Conservation (phyloP, 1,140 invertebrate species). For the Antheraea mylitta region DNA sequence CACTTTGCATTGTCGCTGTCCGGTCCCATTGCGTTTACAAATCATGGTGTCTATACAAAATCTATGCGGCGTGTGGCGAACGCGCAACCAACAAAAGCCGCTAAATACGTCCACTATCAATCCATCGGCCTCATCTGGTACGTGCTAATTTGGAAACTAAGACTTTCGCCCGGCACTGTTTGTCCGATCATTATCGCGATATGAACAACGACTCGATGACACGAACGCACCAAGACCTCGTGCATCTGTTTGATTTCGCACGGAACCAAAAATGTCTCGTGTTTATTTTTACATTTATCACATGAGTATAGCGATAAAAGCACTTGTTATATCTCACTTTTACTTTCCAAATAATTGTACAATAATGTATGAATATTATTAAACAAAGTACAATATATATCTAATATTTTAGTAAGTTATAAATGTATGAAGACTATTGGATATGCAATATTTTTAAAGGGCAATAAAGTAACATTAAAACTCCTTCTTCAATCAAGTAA, state of each 20-base stretch:
- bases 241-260: neutral
- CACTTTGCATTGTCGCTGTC: no score
- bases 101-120: constrained; percentile 3
- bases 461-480: no score
- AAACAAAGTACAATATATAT: neutral
- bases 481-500: no score
- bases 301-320: neutral
- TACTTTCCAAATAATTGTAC: neutral
- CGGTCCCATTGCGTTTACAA: neutral
- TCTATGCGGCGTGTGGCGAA: neutral
- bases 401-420: neutral
- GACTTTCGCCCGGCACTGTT: constrained; percentile 1
- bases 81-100: neutral
- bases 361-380: neutral
- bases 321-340: neutral
- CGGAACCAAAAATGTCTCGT: neutral
- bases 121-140: neutral
- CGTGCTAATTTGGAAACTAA: constrained; percentile 1
- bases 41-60: neutral
- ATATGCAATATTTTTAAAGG: no score
- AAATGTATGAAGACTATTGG: no score
- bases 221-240: no score
- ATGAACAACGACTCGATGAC: neutral
- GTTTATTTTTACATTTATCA: neutral
- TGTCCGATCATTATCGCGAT: neutral